phyloP scores from a whole-genome alignment of 2,113 vertebrate genomes.

The Bubalus kerabau region DNA sequence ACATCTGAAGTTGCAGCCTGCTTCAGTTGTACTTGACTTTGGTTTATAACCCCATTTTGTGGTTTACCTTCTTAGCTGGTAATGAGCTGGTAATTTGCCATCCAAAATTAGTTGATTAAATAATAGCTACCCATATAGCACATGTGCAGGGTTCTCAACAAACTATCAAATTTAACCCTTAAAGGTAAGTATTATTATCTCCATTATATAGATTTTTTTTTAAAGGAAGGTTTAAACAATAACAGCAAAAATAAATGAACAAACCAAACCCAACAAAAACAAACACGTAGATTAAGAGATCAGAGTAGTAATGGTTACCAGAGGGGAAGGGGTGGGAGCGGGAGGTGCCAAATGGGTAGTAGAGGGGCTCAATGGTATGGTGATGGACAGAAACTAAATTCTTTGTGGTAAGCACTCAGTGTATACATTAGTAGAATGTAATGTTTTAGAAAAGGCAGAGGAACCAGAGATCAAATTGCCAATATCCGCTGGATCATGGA shows the following conservation, averaged over 20 bases:
- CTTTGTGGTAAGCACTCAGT: background rate
- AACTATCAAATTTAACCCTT: background rate
- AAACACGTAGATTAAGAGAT: background rate
- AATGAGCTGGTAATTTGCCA: background rate
- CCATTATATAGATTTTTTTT: background rate
- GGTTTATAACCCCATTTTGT: background rate
- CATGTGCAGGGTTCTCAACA: background rate
- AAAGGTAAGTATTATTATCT: background rate
- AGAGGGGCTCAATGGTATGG: background rate
- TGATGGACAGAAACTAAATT: background rate
- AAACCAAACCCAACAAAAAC: background rate
- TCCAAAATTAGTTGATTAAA: conserved; percentile 21
- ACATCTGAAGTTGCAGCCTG: background rate
- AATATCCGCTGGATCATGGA: too few species aligned
- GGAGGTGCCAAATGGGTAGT: background rate
- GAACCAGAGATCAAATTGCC: too few species aligned
- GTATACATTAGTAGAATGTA: background rate
- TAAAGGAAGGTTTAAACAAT: background rate
- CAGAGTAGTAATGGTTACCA: background rate
- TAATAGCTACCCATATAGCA: background rate
- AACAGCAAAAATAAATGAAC: background rate
- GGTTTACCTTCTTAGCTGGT: background rate
- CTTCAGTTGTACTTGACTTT: conserved; percentile 2
- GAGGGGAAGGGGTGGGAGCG: background rate
- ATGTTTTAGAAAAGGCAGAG: background rate